These are phyloP conservation scores for Acromyrmex echinatior DNA, from an alignment of 1,140 invertebrate genomes.

Conservation along the genomic window DNA sequence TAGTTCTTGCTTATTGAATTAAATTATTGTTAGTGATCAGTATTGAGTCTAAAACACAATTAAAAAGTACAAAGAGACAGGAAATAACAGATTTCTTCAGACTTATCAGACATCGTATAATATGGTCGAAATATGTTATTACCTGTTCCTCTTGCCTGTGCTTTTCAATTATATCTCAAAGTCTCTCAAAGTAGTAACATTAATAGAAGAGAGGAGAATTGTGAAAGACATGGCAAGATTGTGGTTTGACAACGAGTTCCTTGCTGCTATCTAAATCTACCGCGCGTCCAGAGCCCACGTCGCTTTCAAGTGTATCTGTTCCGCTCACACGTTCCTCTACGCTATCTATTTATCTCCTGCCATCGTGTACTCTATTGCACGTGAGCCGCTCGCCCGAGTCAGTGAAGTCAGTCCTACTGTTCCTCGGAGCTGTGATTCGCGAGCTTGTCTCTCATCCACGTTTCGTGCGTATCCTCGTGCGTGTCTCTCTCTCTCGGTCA, in stretches of 20 bases:
- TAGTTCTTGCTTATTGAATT: too few species aligned
- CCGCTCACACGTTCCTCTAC: slow-evolving; percentile 79
- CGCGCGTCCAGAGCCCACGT: slow-evolving; percentile 34
- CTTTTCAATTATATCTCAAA: too few species aligned
- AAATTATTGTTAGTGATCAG: neutral
- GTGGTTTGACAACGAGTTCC: slow-evolving; percentile 5
- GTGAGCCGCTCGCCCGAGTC: slow-evolving; percentile 17
- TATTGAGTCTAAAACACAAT: neutral
- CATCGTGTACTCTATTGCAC: slow-evolving; percentile 31
- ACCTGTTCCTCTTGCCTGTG: too few species aligned
- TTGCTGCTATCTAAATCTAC: slow-evolving; percentile 75
- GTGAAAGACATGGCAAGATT: neutral
- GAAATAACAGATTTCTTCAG: too few species aligned
- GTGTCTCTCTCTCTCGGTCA: slow-evolving; percentile 71
- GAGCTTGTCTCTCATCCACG: slow-evolving; percentile 10
- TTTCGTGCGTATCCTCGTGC: slow-evolving; percentile 18
- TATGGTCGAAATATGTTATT: too few species aligned
- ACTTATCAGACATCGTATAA: too few species aligned
- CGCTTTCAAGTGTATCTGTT: slow-evolving; percentile 78
- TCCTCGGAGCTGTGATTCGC: slow-evolving; percentile 66
- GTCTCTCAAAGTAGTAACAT: neutral
- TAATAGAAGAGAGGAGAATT: neutral
- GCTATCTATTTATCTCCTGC: slow-evolving; percentile 58
- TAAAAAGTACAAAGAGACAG: too few species aligned
- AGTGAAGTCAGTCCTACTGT: neutral